Evolutionary conservation across 2,888 invertebrate genomes (phyloP), one percentile per base, ranked within the genome.

Genomic region (Neoitamus cyanurus): DNA sequence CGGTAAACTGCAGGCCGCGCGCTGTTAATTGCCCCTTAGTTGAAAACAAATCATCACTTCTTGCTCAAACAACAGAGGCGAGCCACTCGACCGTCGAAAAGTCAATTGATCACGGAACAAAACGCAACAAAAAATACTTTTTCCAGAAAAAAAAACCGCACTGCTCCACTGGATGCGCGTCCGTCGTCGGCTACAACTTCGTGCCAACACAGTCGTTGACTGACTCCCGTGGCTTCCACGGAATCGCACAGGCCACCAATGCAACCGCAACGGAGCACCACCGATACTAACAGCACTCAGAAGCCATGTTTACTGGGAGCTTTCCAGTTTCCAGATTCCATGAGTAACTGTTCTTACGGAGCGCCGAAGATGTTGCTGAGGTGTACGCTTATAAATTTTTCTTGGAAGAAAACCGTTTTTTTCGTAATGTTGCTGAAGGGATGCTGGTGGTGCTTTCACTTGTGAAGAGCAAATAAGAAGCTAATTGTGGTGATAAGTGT

Each of bases 261-360:
- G 58, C 58, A 58, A 9, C 58, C 25, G 3, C n/a, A 20, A 6
- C 48, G 48, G 48, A 48, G 20, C 48, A 15, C 48, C 48, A 9
- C 0, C 58, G 7, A 9, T 20, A 9, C 0, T 20, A 2, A 9
- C 15, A 20, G 11, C 58, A 42, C 42, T 42, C 42, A 25, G 58
- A 15, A 25, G 58, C 9, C 58, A 58, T 25, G 58, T 58, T 58
- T 20, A 58, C 20, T 20, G 58, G 15, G 20, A 58, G 58, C 58
- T 58, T 58, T 58, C 58, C 58, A 58, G 58, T 58, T 58, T 58
- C 58, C 58, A 20, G 58, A 58, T 58, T 58, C 58, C 58, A 58
- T 9, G 48, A 48, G 58, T 58, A 58, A 58, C 58, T 58, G 58
- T 58, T 58, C 58, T 58, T 25, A 58, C 58, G 58, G 2, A 9